Evolutionary conservation across 2,797 vertebrate species (phyloP), one percentile per base, ranked within the genome.

Genomic region (Scolopax rusticola): DNA sequence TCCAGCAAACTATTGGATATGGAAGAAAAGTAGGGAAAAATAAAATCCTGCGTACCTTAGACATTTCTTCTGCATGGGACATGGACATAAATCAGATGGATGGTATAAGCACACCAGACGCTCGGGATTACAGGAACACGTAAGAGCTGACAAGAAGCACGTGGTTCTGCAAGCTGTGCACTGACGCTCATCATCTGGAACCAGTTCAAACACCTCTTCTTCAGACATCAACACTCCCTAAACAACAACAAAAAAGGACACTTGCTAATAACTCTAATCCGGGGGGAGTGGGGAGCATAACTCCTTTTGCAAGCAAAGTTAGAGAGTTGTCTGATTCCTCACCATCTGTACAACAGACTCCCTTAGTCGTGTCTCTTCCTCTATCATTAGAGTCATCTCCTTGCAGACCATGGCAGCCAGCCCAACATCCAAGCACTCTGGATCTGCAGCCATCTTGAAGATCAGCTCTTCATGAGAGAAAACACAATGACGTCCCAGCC

Each of bases 391-490:
- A 30, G 98, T 98, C 98, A 99, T 98, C 97, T 99, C 99, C 93
- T 99, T 99, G 93, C 98, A 99, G 36, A 99, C 99, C 20, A 99
- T 98, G 8, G 99, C 99, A 18, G 99, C 99, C 91, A 99, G 97
- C 40, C 99, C 99, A 59, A 99, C 99, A 6, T 99, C 99, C 45
- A 99, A 97, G 94, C 99, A 99, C 91, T 99, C 99, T 0, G 99
- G 99, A 93, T 99, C 99, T 7, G 99, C 98, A 1, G 99, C 99
- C 99, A 99, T 99, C 97, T 99, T 99, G 97, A 99, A 99, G 95
- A 99, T 98, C 43, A 99, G 98, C 95, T 99, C 99, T 79, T 99
- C 99, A 0, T 99, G 99, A 54, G 99, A 99, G 97, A 99, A 99
- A 21, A 99, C 99, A 38, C 99, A 99, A 93, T 99, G 99, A 30